A percentile compares a stretch with the other conserved stretches of the same genome.
phyloP scores from a whole-genome alignment of 2,113 vertebrate genomes.

The Forbesichthys papilliferus region DNA sequence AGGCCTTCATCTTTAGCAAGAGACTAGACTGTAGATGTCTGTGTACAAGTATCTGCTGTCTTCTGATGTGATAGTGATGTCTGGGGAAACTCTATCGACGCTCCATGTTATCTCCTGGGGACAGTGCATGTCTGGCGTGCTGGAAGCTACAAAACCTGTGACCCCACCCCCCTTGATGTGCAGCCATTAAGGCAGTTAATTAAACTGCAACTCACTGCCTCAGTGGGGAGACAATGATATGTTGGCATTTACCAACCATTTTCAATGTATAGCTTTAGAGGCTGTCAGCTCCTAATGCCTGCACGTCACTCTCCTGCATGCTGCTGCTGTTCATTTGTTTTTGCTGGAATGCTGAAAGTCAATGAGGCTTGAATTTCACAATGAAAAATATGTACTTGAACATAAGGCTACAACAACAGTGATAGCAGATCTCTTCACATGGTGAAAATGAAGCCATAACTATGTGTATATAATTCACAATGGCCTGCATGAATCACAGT shows the following conservation, averaged over 20 bases:
- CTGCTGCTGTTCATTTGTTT: neutral
- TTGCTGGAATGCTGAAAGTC: conserved; percentile 1
- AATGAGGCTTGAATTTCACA: conserved; percentile 23
- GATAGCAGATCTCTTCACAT: neutral
- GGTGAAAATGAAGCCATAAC: too few species aligned
- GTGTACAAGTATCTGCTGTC: conserved; percentile 25
- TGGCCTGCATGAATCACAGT: too few species aligned
- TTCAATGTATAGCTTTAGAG: conserved; percentile 47
- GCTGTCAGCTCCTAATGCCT: conserved; percentile 32
- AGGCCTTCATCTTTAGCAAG: conserved; percentile 25
- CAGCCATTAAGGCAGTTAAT: conserved; percentile 75
- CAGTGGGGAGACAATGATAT: conserved; percentile 55
- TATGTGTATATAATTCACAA: too few species aligned
- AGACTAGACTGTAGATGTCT: conserved; percentile 32
- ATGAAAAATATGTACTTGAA: conserved; percentile 8
- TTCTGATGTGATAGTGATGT: conserved; percentile 5
- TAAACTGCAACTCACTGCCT: conserved; percentile 73
- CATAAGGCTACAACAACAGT: neutral
- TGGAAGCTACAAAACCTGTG: conserved; percentile 46
- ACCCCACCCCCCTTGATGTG: conserved; percentile 57
- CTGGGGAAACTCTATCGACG: conserved; percentile 19
- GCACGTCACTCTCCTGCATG: conserved; percentile 12
- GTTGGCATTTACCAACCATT: conserved; percentile 60
- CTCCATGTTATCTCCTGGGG: conserved; percentile 56
- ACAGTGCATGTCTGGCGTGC: conserved; percentile 42